Percentiles rank a stretch among this genome's conserved stretches.
phyloP scores from a whole-genome alignment of 2,113 vertebrate species.

The Actinemys pallida region DNA sequence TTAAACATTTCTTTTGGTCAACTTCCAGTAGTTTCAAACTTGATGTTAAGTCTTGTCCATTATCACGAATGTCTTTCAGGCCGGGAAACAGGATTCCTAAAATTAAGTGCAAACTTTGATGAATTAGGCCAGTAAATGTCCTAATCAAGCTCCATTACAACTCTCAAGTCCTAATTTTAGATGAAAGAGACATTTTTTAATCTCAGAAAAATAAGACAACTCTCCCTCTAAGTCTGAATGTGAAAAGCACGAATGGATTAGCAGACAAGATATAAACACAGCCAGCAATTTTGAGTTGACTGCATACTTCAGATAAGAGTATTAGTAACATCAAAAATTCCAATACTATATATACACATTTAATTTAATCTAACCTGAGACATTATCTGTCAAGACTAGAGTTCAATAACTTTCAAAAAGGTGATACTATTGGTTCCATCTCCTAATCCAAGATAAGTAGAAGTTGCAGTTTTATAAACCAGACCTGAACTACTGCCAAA shows the following conservation, averaged over 20 bases:
- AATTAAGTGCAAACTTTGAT: not conserved
- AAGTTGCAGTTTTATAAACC: not conserved
- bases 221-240: not conserved
- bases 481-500: not conserved
- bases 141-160: not conserved
- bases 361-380: not conserved
- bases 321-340: not conserved
- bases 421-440: not conserved
- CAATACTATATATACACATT: not conserved
- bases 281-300: not conserved
- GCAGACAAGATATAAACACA: not conserved
- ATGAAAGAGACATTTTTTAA: not conserved
- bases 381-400: not conserved
- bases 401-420: not conserved
- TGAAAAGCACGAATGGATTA: not conserved
- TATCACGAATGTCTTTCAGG: not conserved
- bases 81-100: not conserved
- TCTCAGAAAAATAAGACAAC: not conserved
- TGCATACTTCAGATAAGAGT: not conserved
- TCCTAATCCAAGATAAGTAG: not conserved
- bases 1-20: not conserved
- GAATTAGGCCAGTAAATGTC: not conserved
- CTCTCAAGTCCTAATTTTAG: not conserved
- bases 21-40: not conserved
- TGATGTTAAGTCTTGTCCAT: not conserved